phyloP scores from a whole-genome alignment of 1,140 invertebrate genomes.

The Sesamia nonagrioides region DNA sequence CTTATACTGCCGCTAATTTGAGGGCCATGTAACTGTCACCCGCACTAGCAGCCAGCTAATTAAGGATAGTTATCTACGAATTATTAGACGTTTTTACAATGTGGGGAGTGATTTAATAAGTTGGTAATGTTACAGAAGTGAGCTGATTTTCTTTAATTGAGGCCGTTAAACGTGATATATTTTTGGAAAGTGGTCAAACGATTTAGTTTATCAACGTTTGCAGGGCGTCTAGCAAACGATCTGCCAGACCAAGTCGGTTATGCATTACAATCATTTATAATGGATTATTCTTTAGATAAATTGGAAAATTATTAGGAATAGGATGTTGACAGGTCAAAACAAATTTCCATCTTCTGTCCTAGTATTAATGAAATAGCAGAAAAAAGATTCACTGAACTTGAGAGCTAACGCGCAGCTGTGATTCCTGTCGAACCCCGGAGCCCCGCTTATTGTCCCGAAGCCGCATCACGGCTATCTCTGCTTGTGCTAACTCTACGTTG shows the following conservation, averaged over 20 bases:
- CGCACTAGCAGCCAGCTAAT: conserved; percentile 61
- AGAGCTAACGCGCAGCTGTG: too few relatives aligned
- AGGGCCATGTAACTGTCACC: conserved; percentile 60
- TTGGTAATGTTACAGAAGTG: conserved; percentile 51
- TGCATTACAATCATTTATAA: neutral
- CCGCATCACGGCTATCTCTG: too few relatives aligned
- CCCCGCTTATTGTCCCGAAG: too few relatives aligned
- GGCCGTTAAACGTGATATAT: conserved; percentile 18
- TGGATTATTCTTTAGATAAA: too few relatives aligned
- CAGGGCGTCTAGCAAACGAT: neutral
- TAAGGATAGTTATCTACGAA: conserved; percentile 64
- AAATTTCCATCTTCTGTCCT: too few relatives aligned
- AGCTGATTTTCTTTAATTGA: conserved; percentile 60
- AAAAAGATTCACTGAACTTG: too few relatives aligned
- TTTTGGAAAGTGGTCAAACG: neutral
- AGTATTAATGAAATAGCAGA: too few relatives aligned
- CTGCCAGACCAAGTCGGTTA: neutral
- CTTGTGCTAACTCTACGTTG: too few relatives aligned
- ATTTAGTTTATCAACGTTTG: neutral
- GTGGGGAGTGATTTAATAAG: conserved; percentile 63
- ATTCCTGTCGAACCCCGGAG: too few relatives aligned
- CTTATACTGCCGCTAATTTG: conserved; percentile 54
- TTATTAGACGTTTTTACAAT: conserved; percentile 63
- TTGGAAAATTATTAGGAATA: too few relatives aligned
- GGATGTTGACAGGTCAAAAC: too few relatives aligned